Conservation (phyloP, 2,888 invertebrate genomes). For the Athalia rosae region DNA sequence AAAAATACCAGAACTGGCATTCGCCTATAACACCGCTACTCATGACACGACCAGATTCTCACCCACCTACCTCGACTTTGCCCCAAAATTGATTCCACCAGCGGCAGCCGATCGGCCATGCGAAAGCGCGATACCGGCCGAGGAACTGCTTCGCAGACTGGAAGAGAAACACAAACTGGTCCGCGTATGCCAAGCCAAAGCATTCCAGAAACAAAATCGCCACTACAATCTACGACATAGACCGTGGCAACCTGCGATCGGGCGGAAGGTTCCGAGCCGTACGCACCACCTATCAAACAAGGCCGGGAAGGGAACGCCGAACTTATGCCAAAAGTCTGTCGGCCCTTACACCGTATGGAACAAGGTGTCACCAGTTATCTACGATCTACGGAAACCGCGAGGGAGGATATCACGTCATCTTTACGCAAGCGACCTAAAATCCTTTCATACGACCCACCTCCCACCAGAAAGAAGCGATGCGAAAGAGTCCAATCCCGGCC, state of each 20-base stretch:
- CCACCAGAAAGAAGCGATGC: too few relatives aligned
- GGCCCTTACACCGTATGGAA: conserved; percentile 13
- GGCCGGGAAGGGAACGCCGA: conserved; percentile 1
- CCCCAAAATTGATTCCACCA: conserved; percentile 47
- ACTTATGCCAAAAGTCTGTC: conserved; percentile 21
- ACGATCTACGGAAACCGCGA: neutral
- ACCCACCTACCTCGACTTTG: conserved; percentile 55
- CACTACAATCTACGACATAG: conserved; percentile 28
- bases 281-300: neutral
- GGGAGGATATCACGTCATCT: neutral
- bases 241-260: conserved; percentile 18
- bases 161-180: conserved; percentile 8
- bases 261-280: neutral
- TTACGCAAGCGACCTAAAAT: neutral
- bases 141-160: neutral
- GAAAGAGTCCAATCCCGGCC: too few relatives aligned
- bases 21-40: conserved; percentile 54
- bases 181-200: neutral
- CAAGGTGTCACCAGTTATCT: neutral
- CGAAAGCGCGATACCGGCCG: too few relatives aligned
- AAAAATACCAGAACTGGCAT: conserved; percentile 51
- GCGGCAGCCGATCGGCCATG: too few relatives aligned
- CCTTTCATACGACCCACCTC: neutral
- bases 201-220: neutral
- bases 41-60: conserved; percentile 53